Base-by-base conservation (phyloP, 1,140 invertebrate genomes). In the Stegodyphus dumicola region DNA sequence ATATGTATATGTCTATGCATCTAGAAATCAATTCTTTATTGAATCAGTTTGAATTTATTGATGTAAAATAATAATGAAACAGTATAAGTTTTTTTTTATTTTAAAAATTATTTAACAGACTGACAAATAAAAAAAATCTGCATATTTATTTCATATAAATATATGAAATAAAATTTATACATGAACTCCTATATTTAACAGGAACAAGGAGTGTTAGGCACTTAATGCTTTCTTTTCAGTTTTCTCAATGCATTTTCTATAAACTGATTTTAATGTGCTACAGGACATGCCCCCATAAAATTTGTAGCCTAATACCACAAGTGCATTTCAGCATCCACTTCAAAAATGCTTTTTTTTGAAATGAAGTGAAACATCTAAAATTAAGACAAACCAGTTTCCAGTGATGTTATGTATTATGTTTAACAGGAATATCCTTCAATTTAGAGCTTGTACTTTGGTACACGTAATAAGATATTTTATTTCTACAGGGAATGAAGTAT, bases 331-430 rank as follows among this genome's bases (percentile, higher is more conserved):
- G 7, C 81, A 76, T 76, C 13, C 81, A 85, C 74, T 85, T 85
- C 81, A 85, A 75, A 33, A 83, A 84, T 17, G 10, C 5, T 17
- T 4, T 77, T 4, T 77, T 85, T 60, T 77, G 81, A 85, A 85
- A 85, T 85, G 81, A 75, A 85, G 81, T 76, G 81, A 85, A 85
- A 85, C 60, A 60, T 75, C 49, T n/a, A 18, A 85, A 85, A 85
- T 85, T 85, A 85, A 76, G 64, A 85, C 81, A 85, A 77, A 77
- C 74, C 81, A 85, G 81, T 56, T 73, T 33, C 33, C n/a, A n/a
- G n/a, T n/a, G 54, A 13, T 56, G 54, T 56, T 56, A 3, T 33
- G 33, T 33, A 33, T 33, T 33, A 33, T 3, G 33, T 33, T 33
- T 33, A 33, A 33, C 33, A 33, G 33, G 3, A 33, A 33, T 33